Evolutionary conservation across 2,888 invertebrate genomes (phyloP).

Genomic region (Plebejus anna): DNA sequence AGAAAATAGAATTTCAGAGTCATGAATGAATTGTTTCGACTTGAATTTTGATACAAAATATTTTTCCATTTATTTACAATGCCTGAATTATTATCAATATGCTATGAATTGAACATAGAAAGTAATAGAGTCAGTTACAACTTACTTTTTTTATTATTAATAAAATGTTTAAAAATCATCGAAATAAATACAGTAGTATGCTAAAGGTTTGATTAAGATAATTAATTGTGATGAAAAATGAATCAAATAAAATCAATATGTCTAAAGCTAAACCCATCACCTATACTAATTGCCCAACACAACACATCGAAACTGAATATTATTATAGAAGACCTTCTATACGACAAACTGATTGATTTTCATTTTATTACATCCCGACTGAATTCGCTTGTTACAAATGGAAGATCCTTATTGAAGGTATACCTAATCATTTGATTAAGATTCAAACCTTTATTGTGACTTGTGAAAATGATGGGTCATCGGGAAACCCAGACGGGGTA

Average conservation of each 20-base stretch:
- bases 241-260: background rate
- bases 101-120: background rate
- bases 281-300: too few species aligned
- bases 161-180: background rate
- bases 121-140: background rate
- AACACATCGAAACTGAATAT: background rate
- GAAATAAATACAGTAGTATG: too few species aligned
- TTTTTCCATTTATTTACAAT: too few species aligned
- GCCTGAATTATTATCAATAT: too few species aligned
- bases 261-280: background rate
- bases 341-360: background rate
- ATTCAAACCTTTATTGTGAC: slow-evolving; percentile 34
- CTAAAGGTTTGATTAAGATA: background rate
- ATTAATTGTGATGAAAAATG: background rate
- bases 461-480: slow-evolving; percentile 66
- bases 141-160: background rate
- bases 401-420: background rate
- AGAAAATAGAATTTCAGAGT: too few species aligned
- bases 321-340: background rate
- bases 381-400: slow-evolving; percentile 2
- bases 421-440: slow-evolving; percentile 29
- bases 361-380: background rate
- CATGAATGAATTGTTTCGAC: too few species aligned
- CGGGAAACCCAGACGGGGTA: slow-evolving; percentile 74
- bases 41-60: too few species aligned